Evolutionary conservation across 2,797 vertebrate species (phyloP).

Genomic region (Brachymystax lenok): DNA sequence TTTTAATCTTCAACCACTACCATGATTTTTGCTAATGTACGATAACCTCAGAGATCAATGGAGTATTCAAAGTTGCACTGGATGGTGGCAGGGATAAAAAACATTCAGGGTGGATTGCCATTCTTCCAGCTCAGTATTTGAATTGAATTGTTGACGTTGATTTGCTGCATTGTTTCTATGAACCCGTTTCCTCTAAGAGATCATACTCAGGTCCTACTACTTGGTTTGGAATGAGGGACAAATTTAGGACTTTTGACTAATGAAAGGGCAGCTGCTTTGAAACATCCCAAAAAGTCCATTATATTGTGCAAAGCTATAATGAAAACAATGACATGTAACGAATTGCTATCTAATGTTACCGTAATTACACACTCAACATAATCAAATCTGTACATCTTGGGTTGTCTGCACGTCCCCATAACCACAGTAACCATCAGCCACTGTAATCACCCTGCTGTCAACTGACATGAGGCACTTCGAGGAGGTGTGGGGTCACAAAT

Average conservation of each 20-base stretch:
- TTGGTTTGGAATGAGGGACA: too few relatives aligned
- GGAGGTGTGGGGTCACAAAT: not conserved
- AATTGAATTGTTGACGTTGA: slow-evolving; percentile 5
- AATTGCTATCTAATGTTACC: slow-evolving; percentile 39
- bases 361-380: slow-evolving; percentile 28
- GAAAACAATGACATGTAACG: slow-evolving; percentile 2
- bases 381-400: slow-evolving; percentile 20
- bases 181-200: slow-evolving; percentile 39
- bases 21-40: slow-evolving; percentile 49
- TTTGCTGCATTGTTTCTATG: slow-evolving; percentile 7
- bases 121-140: slow-evolving; percentile 32
- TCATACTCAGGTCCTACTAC: slow-evolving; percentile 40
- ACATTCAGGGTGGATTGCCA: not conserved
- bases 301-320: slow-evolving; percentile 28
- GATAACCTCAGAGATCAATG: slow-evolving; percentile 16
- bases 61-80: not conserved
- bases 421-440: slow-evolving; percentile 18
- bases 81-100: slow-evolving; percentile 7
- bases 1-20: slow-evolving; percentile 62
- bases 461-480: not conserved
- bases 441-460: slow-evolving; percentile 5
- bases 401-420: slow-evolving; percentile 16
- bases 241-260: too few relatives aligned
- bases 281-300: slow-evolving; percentile 21
- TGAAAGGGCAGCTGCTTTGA: slow-evolving; percentile 2